Evolutionary conservation across 2,113 vertebrate species (phyloP).

Genomic region (Cepphus grylle): DNA sequence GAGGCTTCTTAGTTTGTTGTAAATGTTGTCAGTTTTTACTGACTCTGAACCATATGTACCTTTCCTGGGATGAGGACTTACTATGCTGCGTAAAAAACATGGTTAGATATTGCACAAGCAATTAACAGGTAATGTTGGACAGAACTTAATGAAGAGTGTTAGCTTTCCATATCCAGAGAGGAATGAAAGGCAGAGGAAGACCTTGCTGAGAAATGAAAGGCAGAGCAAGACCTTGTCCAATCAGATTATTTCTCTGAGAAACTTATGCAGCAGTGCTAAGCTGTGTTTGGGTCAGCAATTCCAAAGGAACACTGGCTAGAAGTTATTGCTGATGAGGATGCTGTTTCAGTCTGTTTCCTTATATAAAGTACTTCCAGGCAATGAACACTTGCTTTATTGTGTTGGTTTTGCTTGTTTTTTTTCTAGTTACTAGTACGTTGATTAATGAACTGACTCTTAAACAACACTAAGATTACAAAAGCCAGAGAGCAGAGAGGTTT

Average conservation of each 20-base stretch:
- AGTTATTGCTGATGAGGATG: neutral
- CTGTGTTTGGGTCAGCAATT: neutral
- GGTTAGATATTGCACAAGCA: constrained; percentile 7
- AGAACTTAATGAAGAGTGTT: neutral
- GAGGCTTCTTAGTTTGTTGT: neutral
- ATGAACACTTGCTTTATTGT: neutral
- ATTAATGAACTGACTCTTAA: neutral
- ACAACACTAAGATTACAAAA: neutral
- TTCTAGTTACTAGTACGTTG: neutral
- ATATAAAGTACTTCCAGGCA: neutral
- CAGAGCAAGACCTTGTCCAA: neutral
- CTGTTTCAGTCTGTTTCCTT: neutral
- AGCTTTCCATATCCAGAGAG: neutral
- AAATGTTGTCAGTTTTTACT: neutral
- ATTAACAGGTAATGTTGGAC: neutral
- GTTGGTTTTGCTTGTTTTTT: neutral
- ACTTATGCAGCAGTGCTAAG: neutral
- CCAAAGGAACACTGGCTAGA: neutral
- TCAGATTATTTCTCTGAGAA: neutral
- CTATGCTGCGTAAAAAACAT: neutral
- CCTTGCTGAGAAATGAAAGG: neutral
- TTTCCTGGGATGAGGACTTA: neutral
- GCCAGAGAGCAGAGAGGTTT: neutral
- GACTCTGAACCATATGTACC: constrained; percentile 7
- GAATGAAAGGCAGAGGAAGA: neutral